These are phyloP conservation scores for Psittacula echo DNA, from an alignment of 2,797 vertebrate species.

Conservation along the genomic window DNA sequence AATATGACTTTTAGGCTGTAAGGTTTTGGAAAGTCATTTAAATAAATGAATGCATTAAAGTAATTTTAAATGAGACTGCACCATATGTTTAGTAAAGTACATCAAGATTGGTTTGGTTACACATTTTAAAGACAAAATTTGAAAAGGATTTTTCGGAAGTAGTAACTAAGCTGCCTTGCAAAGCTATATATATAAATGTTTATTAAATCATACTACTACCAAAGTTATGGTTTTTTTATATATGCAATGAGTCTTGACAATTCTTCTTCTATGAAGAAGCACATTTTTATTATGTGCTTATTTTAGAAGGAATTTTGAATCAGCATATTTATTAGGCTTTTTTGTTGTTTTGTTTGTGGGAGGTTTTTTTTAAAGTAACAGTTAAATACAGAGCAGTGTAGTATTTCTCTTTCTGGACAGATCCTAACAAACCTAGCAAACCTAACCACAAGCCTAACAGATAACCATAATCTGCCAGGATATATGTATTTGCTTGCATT, in stretches of 20 bases:
- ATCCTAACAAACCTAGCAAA: not conserved
- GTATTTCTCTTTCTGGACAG: not conserved
- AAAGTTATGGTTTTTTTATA: slow-evolving; percentile 10
- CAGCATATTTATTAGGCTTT: not conserved
- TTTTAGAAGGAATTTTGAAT: not conserved
- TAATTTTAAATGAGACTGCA: slow-evolving; percentile 28
- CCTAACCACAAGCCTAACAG: not conserved
- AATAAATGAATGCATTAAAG: not conserved
- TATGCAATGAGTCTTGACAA: not conserved
- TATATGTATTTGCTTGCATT: not conserved
- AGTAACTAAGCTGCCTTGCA: slow-evolving; percentile 1
- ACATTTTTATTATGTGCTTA: not conserved
- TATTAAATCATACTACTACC: not conserved
- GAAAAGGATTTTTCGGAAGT: slow-evolving; percentile 26
- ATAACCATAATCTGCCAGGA: not conserved
- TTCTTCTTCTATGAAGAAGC: not conserved
- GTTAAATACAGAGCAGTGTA: not conserved
- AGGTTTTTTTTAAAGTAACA: not conserved
- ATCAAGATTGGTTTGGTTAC: not conserved
- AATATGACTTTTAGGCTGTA: not conserved
- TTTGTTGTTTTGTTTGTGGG: not conserved
- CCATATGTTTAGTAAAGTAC: slow-evolving; percentile 15
- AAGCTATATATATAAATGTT: not conserved
- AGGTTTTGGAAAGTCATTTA: slow-evolving; percentile 25
- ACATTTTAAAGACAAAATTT: slow-evolving; percentile 33